Evolutionary conservation across 2,797 vertebrate species (phyloP), one percentile per base, ranked within the genome.

Genomic region (Argentina silus): DNA sequence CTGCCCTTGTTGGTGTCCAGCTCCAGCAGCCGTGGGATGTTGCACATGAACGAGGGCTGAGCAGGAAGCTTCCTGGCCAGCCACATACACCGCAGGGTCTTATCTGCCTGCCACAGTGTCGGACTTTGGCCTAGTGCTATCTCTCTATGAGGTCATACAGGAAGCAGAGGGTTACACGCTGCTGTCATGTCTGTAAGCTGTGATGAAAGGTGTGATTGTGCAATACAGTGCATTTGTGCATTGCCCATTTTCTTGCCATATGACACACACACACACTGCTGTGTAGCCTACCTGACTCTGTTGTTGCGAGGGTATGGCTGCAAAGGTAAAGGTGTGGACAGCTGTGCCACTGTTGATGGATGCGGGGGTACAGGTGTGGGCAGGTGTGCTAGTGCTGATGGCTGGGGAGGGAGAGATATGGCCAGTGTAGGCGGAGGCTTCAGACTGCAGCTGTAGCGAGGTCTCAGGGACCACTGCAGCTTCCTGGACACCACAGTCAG

Each of bases 191-290:
- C 21, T 36, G 90, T 90, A 85, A 90, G 72, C 86, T 81, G 55
- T 76, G 85, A 83, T 87, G 89, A 86, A 78, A 81, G 87, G 89
- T 80, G 84, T 6, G 71, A 53, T 53, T 15, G 12, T 53, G 27
- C 27, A 36, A 36, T 1, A 36, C 4, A 2, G 27, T 36, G 27
- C 27, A 36, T 36, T 36, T 36, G 27, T 36, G 27, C 27, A 36
- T 36, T 36, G 27, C 27, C 27, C 27, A 36, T 51, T 15, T 3
- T 51, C 48, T 12, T 51, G 48, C 1, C 48, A 51, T 15, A 51
- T 51, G 48, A 51, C 27, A 36, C 27, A 36, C 27, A 36, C 27
- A 36, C 27, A 36, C 27, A 36, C 27, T 36, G 27, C 27, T 1
- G 15, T 17, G 51, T 17, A 53, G 15, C 51, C 51, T 53, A 53